These are phyloP conservation scores for Yponomeuta cagnagella DNA, from an alignment of 2,888 invertebrate genomes.

Conservation along the genomic window DNA sequence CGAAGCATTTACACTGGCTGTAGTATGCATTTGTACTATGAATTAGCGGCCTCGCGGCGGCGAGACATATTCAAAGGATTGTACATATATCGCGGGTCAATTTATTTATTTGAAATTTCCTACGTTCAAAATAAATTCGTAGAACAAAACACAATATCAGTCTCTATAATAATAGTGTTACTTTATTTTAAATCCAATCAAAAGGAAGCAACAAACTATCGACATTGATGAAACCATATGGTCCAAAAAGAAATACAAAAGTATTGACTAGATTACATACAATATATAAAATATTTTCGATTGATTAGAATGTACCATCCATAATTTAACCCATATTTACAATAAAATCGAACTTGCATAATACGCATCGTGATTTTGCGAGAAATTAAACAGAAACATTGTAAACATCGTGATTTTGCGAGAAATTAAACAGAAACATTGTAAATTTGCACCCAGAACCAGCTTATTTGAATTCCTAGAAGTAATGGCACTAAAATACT, in stretches of 20 bases:
- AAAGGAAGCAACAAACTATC: constrained; percentile 32
- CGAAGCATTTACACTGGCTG: constrained; percentile 31
- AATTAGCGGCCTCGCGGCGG: constrained; percentile 1
- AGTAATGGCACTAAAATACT: constrained; percentile 47
- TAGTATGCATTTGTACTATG: constrained; percentile 40
- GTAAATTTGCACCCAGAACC: constrained; percentile 27
- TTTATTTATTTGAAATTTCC: constrained; percentile 19
- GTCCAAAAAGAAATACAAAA: constrained; percentile 14
- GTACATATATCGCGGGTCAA: neutral
- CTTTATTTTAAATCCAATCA: constrained; percentile 34
- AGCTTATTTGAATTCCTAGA: constrained; percentile 30
- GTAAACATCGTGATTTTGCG: neutral
- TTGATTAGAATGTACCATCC: constrained; percentile 35
- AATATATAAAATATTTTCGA: constrained; percentile 25
- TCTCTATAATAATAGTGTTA: constrained; percentile 36
- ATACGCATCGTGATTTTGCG: neutral
- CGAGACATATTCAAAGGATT: neutral
- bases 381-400: constrained; percentile 8
- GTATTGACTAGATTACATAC: constrained; percentile 36
- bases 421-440: constrained; percentile 8
- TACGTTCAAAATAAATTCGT: constrained; percentile 34
- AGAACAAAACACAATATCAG: constrained; percentile 59
- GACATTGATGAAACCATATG: constrained; percentile 15
- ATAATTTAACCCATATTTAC: constrained; percentile 22
- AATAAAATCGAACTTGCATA: neutral